Evolutionary conservation across 2,888 invertebrate species (phyloP), one percentile per base, ranked within the genome.

Genomic region (Eubasilissa splendida): DNA sequence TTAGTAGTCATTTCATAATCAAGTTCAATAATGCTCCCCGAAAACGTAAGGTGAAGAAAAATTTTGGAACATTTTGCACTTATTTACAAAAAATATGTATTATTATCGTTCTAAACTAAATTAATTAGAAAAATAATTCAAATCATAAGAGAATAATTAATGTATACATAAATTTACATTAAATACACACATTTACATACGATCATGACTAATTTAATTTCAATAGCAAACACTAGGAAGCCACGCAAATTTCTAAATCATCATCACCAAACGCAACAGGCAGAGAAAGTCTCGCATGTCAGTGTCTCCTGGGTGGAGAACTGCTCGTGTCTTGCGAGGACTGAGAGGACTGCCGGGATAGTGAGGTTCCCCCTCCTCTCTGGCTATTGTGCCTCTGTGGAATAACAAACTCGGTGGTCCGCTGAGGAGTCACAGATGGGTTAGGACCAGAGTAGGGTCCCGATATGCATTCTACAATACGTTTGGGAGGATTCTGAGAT

Each of bases 321-420:
- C 75, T 75, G 42, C 74, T 66, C 77, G 73, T 77, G 10, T 82
- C 82, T 50, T 82, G 79, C n/a, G 83, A 78, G 11, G 83, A 79
- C 77, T 83, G 83, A 9, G 83, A 83, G n/a, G 81, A 79, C 76
- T 83, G 83, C 53, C 81, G 71, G 11, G 84, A 77, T 33, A 81
- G 54, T 3, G 78, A 63, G 7, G 76, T 31, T 14, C 50, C 86
- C 78, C 86, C 86, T 50, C 85, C 84, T 42, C 85, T 85, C 65
- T 84, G 85, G 14, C 77, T 85, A 80, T 84, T 84, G 71, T 81
- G 89, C 88, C 90, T 86, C 84, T 89, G 89, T 66, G 90, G 90
- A 81, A 90, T 90, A 84, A 90, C 89, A 86, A 90, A 90, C 85
- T 90, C 90, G 0, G 90, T 86, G 85, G 84, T 82, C 70, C 88